Evolutionary conservation across 2,888 invertebrate species (phyloP).

Genomic region (Pheosia gnoma): DNA sequence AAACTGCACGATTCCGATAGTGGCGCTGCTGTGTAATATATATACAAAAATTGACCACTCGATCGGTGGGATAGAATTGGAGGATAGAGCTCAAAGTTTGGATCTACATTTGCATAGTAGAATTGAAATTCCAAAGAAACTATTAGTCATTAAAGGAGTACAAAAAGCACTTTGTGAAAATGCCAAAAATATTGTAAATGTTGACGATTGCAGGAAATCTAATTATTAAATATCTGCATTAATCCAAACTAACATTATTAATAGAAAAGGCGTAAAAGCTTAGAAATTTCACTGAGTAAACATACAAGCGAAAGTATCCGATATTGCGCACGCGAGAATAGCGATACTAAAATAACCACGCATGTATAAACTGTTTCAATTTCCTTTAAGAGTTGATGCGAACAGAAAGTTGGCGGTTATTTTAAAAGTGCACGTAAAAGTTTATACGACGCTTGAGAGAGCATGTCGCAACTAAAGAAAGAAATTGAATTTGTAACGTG

Average conservation of each 20-base stretch:
- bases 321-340: constrained; percentile 27
- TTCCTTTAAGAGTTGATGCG: constrained; percentile 47
- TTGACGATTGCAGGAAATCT: background rate
- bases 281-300: constrained; percentile 4
- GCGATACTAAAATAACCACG: constrained; percentile 33
- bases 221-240: background rate
- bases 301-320: constrained; percentile 1
- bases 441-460: constrained; percentile 50
- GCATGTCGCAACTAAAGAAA: constrained; percentile 53
- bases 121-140: too few relatives aligned
- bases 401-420: constrained; percentile 56
- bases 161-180: too few relatives aligned
- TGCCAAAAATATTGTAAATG: too few relatives aligned
- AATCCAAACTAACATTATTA: background rate
- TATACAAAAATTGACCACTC: too few relatives aligned
- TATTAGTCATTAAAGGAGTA: too few relatives aligned
- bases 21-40: too few relatives aligned
- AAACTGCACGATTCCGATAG: too few relatives aligned
- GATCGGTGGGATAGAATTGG: too few relatives aligned
- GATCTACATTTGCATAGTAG: too few relatives aligned
- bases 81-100: too few relatives aligned
- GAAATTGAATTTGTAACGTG: constrained; percentile 70
- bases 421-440: constrained; percentile 56
- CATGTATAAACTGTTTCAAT: constrained; percentile 46
- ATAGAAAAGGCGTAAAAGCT: background rate